These are phyloP conservation scores for Ostrea denselamellosa DNA, from an alignment of 1,140 invertebrate genomes.

Conservation along the genomic window DNA sequence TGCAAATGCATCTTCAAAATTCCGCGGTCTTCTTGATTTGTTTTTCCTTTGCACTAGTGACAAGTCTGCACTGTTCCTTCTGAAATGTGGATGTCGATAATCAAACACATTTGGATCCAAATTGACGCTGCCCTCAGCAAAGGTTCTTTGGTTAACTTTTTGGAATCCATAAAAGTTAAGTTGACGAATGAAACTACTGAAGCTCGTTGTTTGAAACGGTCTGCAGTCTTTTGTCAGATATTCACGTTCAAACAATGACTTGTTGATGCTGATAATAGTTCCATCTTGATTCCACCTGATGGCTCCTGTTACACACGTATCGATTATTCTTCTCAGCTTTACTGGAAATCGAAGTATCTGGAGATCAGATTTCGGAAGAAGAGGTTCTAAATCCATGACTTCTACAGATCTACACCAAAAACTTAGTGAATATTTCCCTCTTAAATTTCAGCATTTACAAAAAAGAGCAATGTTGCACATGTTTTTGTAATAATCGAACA, in stretches of 20 bases:
- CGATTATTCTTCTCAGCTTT: slow-evolving; percentile 12
- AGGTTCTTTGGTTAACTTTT: slow-evolving; percentile 24
- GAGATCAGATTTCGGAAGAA: slow-evolving; percentile 23
- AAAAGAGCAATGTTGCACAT: slow-evolving; percentile 25
- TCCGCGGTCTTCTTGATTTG: slow-evolving; percentile 31
- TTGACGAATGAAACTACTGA: slow-evolving; percentile 38
- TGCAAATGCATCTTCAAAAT: slow-evolving; percentile 31
- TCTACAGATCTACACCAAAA: neutral
- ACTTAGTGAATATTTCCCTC: neutral
- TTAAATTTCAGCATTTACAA: neutral
- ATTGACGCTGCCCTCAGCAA: neutral
- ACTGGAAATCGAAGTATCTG: neutral
- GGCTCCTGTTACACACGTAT: slow-evolving; percentile 18
- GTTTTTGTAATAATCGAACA: neutral
- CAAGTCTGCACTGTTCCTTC: neutral
- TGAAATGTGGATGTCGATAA: slow-evolving; percentile 37
- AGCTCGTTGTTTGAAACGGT: slow-evolving; percentile 37
- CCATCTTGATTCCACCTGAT: slow-evolving; percentile 33
- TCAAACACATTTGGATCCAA: slow-evolving; percentile 1
- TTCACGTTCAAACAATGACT: neutral
- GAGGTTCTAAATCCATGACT: neutral
- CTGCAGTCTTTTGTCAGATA: neutral
- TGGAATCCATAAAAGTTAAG: slow-evolving; percentile 39
- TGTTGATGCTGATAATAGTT: neutral
- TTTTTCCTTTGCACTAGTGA: neutral